phyloP scores from a whole-genome alignment of 2,113 vertebrate genomes.

The Tenrec ecaudatus region DNA sequence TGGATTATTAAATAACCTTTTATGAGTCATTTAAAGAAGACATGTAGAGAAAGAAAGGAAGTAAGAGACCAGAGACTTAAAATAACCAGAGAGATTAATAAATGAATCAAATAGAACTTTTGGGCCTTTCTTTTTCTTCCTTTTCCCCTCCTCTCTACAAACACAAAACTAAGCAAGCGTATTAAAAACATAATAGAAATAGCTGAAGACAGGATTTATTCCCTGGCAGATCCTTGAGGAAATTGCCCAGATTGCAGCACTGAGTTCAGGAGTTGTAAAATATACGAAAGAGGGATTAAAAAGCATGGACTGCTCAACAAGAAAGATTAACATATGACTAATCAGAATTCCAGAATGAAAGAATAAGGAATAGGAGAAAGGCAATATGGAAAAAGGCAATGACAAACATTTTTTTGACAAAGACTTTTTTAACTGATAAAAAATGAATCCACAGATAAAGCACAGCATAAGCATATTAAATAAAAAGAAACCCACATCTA shows the following conservation, averaged over 20 bases:
- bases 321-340: background rate
- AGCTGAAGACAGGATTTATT: slow-evolving; percentile 14
- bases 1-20: slow-evolving; percentile 21
- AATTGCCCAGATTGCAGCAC: background rate
- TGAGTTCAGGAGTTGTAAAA: background rate
- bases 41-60: slow-evolving; percentile 18
- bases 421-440: slow-evolving; percentile 40
- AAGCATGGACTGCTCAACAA: background rate
- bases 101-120: slow-evolving; percentile 1
- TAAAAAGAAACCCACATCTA: slow-evolving; percentile 11
- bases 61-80: slow-evolving; percentile 12
- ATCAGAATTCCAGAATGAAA: slow-evolving; percentile 10
- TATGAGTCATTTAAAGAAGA: slow-evolving; percentile 10
- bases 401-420: background rate
- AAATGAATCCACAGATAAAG: slow-evolving; percentile 10
- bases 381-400: slow-evolving; percentile 6
- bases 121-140: background rate
- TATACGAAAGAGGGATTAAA: slow-evolving; percentile 31
- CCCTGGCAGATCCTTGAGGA: background rate
- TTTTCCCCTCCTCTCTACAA: background rate
- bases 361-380: background rate
- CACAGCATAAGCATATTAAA: slow-evolving; percentile 21
- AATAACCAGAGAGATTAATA: slow-evolving; percentile 12
- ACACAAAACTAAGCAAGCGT: background rate
- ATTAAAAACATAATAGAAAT: slow-evolving; percentile 37